These are phyloP conservation scores for Lutraria lutraria DNA, from an alignment of 2,888 invertebrate genomes.

Conservation along the genomic window DNA sequence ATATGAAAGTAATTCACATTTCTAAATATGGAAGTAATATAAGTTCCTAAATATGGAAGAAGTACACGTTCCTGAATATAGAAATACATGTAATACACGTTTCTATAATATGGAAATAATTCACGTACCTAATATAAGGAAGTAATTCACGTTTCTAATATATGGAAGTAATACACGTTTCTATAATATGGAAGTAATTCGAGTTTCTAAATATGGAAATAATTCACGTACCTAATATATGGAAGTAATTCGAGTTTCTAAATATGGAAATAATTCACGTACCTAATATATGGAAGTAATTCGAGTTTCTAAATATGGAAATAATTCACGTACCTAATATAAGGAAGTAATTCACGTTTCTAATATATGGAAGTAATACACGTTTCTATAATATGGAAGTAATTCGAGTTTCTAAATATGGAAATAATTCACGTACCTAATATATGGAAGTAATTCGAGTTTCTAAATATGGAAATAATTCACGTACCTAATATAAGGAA, in stretches of 20 bases:
- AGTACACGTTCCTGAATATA: not conserved
- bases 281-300: not conserved
- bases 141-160: not conserved
- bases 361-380: not conserved
- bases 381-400: not conserved
- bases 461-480: not conserved
- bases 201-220: not conserved
- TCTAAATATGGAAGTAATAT: not conserved
- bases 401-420: not conserved
- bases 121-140: not conserved
- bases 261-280: not conserved
- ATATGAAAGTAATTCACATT: not conserved
- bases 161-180: not conserved
- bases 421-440: not conserved
- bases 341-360: not conserved
- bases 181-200: not conserved
- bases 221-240: not conserved
- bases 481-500: not conserved
- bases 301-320: not conserved
- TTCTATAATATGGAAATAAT: not conserved
- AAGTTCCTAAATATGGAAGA: not conserved
- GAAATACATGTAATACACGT: not conserved
- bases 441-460: not conserved
- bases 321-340: not conserved
- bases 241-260: not conserved